phyloP scores from a whole-genome alignment of 1,140 invertebrate genomes.

The Periplaneta americana region DNA sequence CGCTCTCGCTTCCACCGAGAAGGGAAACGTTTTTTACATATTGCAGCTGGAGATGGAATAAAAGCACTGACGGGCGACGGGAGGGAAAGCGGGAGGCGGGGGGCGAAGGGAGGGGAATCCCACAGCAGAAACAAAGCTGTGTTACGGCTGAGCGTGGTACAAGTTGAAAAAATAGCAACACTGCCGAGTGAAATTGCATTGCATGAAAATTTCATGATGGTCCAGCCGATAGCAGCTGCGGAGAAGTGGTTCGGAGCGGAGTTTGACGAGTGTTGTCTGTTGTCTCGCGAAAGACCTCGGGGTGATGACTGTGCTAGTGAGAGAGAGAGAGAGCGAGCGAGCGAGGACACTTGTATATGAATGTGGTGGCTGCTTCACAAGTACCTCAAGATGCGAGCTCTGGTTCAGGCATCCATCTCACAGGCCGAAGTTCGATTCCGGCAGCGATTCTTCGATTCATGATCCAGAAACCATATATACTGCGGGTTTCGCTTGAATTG shows the following conservation, averaged over 20 bases:
- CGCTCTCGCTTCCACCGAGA: no score
- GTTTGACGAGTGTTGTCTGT: background rate
- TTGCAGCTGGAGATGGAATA: background rate
- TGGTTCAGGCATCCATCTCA: no score
- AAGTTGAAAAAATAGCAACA: background rate
- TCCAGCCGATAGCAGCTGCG: background rate
- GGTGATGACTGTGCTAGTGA: background rate
- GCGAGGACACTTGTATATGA: no score
- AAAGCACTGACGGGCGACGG: background rate
- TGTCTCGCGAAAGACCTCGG: no score
- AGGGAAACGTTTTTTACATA: background rate
- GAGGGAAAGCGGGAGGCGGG: no score
- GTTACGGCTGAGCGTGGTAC: background rate
- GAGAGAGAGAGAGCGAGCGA: background rate
- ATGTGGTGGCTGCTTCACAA: no score
- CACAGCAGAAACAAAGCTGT: background rate
- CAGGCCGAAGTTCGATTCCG: no score
- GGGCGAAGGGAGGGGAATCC: background rate
- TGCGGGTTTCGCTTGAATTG: no score
- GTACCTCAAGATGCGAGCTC: no score
- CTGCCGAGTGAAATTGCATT: background rate
- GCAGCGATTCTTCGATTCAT: no score
- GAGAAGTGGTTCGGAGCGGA: background rate
- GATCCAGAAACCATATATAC: no score
- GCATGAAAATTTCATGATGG: background rate